A percentile compares a stretch with the other conserved stretches of the same genome.
Conservation (phyloP, 2,888 invertebrate species). For the Nemapogon koenigi region DNA sequence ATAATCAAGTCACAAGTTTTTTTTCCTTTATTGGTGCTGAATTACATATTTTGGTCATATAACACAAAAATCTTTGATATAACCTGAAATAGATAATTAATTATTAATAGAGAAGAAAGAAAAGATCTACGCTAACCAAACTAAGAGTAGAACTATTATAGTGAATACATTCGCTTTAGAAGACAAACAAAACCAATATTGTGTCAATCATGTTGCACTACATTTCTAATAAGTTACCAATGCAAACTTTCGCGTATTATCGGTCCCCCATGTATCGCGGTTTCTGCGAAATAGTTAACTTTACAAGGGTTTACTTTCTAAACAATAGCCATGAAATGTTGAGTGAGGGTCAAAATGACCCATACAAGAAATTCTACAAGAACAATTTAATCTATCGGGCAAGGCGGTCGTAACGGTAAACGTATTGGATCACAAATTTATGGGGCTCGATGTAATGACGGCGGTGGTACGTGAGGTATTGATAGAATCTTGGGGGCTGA, state of each 20-base stretch:
- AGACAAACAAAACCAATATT: too few species aligned
- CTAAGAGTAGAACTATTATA: too few species aligned
- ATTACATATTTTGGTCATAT: too few species aligned
- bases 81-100: too few species aligned
- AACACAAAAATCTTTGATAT: too few species aligned
- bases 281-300: constrained; percentile 9
- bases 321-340: constrained; percentile 10
- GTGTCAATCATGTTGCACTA: too few species aligned
- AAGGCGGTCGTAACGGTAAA: constrained; percentile 26
- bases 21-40: too few species aligned
- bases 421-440: constrained; percentile 27
- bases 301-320: constrained; percentile 11
- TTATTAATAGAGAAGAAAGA: too few species aligned
- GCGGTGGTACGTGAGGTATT: constrained; percentile 8
- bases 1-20: too few species aligned
- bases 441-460: constrained; percentile 17
- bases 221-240: background rate
- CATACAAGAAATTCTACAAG: constrained; percentile 12
- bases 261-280: background rate
- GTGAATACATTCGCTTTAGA: too few species aligned
- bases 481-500: constrained; percentile 2
- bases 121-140: too few species aligned
- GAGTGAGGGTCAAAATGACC: constrained; percentile 13
- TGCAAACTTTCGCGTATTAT: constrained; percentile 6
- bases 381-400: constrained; percentile 24